Conservation (phyloP, 2,797 vertebrate species). For the Dendrocincla fuliginosa region DNA sequence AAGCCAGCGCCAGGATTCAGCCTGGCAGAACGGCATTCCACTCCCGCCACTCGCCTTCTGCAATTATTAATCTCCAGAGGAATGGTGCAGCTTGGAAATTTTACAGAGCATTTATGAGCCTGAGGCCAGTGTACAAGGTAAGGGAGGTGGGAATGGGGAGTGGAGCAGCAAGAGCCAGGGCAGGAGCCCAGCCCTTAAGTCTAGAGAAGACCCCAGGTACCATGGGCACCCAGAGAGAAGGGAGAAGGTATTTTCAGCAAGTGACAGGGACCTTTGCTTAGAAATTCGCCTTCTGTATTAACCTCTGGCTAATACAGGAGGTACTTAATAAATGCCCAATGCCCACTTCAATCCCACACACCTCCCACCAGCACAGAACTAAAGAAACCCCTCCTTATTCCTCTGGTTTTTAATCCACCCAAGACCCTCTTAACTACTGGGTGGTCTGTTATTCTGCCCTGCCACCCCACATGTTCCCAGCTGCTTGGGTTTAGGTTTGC, state of each 20-base stretch:
- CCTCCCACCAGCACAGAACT: not conserved
- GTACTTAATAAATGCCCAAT: not conserved
- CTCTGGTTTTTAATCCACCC: not conserved
- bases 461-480: not conserved
- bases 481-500: not conserved
- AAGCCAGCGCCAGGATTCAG: not conserved
- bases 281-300: not conserved
- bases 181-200: not conserved
- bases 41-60: not conserved
- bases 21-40: not conserved
- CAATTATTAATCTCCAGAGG: constrained; percentile 14
- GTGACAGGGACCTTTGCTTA: not conserved
- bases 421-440: not conserved
- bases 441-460: not conserved
- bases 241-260: not conserved
- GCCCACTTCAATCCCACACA: not conserved
- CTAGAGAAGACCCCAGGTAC: not conserved
- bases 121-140: not conserved
- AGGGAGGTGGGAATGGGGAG: not conserved
- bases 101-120: not conserved
- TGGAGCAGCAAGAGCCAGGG: not conserved
- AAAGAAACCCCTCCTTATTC: not conserved
- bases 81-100: not conserved
- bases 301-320: not conserved
- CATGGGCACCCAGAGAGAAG: not conserved